phyloP scores from a whole-genome alignment of 2,888 invertebrate genomes.

The Atethmia centrago region DNA sequence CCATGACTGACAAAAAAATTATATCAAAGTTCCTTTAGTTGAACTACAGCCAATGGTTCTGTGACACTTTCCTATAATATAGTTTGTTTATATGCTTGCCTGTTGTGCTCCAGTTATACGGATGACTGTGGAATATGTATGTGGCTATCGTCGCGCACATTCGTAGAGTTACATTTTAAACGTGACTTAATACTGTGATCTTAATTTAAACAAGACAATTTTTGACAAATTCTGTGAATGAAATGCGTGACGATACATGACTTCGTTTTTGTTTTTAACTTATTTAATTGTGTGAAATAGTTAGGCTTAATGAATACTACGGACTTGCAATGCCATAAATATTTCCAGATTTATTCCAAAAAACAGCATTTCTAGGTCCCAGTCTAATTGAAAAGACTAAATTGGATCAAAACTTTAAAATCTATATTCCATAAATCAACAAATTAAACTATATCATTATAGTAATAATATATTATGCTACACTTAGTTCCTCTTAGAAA shows the following conservation, averaged over 20 bases:
- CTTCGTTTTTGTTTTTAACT: conserved; percentile 84
- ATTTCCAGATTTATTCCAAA: conserved; percentile 84
- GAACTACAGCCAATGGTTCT: conserved; percentile 78
- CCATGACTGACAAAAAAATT: conserved; percentile 67
- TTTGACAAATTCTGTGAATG: conserved; percentile 88
- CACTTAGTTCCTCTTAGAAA: conserved; percentile 90
- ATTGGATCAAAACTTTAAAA: conserved; percentile 69
- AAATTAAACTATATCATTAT: conserved; percentile 72
- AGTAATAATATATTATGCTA: conserved; percentile 75
- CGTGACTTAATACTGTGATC: conserved; percentile 91
- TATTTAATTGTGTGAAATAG: conserved; percentile 88
- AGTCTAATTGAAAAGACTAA: conserved; percentile 71
- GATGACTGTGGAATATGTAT: conserved; percentile 90
- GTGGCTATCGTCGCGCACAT: conserved; percentile 84
- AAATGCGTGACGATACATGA: conserved; percentile 81
- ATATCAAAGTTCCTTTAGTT: conserved; percentile 65
- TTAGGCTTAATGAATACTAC: conserved; percentile 84
- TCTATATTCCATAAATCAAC: conserved; percentile 69
- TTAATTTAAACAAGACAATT: conserved; percentile 89
- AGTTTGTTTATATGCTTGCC: conserved; percentile 72
- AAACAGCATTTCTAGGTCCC: conserved; percentile 85
- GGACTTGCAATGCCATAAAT: conserved; percentile 86
- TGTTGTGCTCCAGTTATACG: conserved; percentile 81
- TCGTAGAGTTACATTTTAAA: conserved; percentile 87
- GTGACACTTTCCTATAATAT: conserved; percentile 80